Percentiles rank a stretch among this genome's conserved stretches.
These are phyloP conservation scores for Sylvia atricapilla DNA, from an alignment of 2,113 vertebrate species.

Conservation along the genomic window DNA sequence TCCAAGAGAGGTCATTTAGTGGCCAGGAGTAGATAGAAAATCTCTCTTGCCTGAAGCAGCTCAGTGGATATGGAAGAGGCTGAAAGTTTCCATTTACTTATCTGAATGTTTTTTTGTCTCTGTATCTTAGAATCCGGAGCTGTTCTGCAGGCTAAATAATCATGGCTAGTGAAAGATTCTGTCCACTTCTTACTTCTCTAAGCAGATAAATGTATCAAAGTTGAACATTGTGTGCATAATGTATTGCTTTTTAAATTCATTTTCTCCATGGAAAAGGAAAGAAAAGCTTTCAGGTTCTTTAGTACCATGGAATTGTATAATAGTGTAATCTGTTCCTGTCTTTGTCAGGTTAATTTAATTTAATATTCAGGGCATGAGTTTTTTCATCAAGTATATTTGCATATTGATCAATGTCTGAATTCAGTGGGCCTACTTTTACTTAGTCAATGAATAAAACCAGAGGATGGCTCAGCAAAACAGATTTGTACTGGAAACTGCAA, in stretches of 20 bases:
- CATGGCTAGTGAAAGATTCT: background rate
- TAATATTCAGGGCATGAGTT: background rate
- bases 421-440: background rate
- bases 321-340: background rate
- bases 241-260: background rate
- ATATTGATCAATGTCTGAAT: background rate
- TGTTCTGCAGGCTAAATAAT: background rate
- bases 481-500: fast-evolving
- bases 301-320: background rate
- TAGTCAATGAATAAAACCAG: background rate
- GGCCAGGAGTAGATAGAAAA: background rate
- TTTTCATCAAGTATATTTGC: background rate
- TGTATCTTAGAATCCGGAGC: background rate
- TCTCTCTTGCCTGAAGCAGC: background rate
- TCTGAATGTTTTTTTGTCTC: background rate
- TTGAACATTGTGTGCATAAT: background rate
- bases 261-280: background rate
- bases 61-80: background rate
- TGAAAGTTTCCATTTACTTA: background rate
- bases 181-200: background rate
- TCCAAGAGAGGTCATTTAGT: background rate
- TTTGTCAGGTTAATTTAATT: background rate
- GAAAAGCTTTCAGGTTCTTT: background rate
- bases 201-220: background rate
- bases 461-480: background rate